Conservation (phyloP, 2,888 invertebrate species). For the Trissolcus brochymenae region DNA sequence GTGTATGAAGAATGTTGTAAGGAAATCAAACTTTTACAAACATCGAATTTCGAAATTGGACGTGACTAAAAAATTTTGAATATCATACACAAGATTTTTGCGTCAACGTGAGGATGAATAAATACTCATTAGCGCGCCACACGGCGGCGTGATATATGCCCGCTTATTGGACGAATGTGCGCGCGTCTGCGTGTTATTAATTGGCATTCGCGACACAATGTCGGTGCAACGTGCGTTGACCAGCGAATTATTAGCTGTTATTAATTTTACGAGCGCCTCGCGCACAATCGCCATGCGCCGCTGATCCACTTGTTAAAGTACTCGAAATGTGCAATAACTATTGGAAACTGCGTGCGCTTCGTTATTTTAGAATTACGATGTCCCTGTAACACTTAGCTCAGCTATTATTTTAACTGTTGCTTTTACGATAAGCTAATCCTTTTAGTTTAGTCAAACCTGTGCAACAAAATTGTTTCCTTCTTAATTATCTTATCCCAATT, state of each 20-base stretch:
- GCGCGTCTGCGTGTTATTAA: slow-evolving; percentile 45
- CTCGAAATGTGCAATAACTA: slow-evolving; percentile 38
- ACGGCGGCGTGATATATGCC: slow-evolving; percentile 28
- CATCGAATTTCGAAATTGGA: no score
- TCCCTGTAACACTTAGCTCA: slow-evolving; percentile 45
- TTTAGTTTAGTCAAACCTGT: neutral
- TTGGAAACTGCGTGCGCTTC: slow-evolving; percentile 36
- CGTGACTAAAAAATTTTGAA: no score
- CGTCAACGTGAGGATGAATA: slow-evolving; percentile 19
- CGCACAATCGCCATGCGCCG: slow-evolving; percentile 13
- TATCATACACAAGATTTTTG: no score
- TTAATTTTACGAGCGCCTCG: slow-evolving; percentile 56
- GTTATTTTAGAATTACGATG: slow-evolving; percentile 34
- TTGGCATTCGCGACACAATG: slow-evolving; percentile 42
- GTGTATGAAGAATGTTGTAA: no score
- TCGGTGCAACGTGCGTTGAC: slow-evolving; percentile 45
- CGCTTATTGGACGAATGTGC: slow-evolving; percentile 29
- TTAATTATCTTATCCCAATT: no score
- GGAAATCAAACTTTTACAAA: no score
- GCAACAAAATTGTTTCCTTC: neutral
- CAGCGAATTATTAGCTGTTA: slow-evolving; percentile 49
- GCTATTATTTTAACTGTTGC: slow-evolving; percentile 21
- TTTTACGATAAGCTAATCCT: slow-evolving; percentile 16
- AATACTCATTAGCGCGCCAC: slow-evolving; percentile 37
- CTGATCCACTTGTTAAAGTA: slow-evolving; percentile 51